Evolutionary conservation across 2,113 vertebrate genomes (phyloP), one percentile per base, ranked within the genome.

Genomic region (Hiodon tergisus): DNA sequence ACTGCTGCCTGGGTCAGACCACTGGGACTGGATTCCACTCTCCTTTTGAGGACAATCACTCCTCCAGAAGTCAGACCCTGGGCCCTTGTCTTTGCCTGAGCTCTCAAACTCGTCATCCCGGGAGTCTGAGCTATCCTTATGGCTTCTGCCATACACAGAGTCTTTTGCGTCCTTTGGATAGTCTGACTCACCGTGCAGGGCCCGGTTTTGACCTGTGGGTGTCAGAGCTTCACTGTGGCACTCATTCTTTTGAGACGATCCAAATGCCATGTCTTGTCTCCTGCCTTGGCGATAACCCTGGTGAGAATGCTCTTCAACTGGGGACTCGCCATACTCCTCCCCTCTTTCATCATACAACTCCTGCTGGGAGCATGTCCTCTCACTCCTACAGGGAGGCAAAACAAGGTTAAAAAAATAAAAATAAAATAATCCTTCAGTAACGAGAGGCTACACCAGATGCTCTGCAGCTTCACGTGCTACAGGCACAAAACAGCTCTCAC

Each of bases 321-420:
- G 76, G 57, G 81, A 81, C 3, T 84, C 79, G 51, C 83, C 83
- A 76, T 91, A 90, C 8, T 96, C 94, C 31, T 88, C 92, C 62
- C 87, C 77, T 77, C 91, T 89, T 31, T 98, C 95, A 78, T 97
- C 95, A 84, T 95, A 95, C 5, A 91, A 90, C 79, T 93, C 93
- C 69, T 89, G 90, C 77, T 91, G 93, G 61, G 91, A 89, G 78
- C 92, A 92, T 65, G 89, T 81, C 80, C 84, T 82, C 71, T 94
- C 94, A 78, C 77, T 92, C 88, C 97, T 97, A 86, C 58, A 59
- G 14, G 79, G 58, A 59, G 82, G 16, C 52, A 17, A 59, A 9
- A 10, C 8, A 55, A 54, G 58, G 17, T 47, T 8, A 68, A 68
- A 53, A 3, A 67, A 47, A 14, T 4, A 47, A 47, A 48, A 2